Percentiles rank a stretch among this genome's conserved stretches.
Evolutionary conservation across 1,140 invertebrate species (phyloP).

Genomic region (Gryllus bimaculatus): DNA sequence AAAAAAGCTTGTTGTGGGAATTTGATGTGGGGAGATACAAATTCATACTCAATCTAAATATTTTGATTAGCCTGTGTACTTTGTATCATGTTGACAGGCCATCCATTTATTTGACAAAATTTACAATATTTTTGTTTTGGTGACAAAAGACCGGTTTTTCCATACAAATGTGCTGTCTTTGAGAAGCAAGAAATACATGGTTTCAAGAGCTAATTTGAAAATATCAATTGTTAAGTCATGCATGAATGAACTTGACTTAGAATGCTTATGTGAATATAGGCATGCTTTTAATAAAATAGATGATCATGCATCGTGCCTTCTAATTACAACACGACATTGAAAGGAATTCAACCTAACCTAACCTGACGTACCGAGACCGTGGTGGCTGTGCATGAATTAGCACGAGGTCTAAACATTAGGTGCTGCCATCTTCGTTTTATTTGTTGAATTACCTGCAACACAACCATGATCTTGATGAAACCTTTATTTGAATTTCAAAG

Average conservation of each 20-base stretch:
- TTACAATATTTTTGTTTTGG: neutral
- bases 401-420: conserved; percentile 57
- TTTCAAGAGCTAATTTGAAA: neutral
- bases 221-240: neutral
- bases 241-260: neutral
- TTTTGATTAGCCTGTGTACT: neutral
- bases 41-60: neutral
- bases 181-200: too few species aligned
- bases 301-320: neutral
- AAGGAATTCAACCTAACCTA: conserved; percentile 17
- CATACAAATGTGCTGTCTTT: too few species aligned
- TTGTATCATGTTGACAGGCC: neutral
- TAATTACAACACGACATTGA: neutral
- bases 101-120: neutral
- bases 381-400: conserved; percentile 72
- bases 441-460: conserved; percentile 57
- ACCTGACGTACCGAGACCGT: conserved; percentile 67
- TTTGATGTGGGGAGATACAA: neutral
- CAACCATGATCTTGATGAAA: neutral
- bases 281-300: too few species aligned
- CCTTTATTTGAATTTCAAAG: too few species aligned
- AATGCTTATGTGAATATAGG: neutral
- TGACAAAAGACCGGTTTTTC: neutral
- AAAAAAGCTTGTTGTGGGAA: neutral
- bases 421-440: conserved; percentile 68